Conservation (phyloP, 2,888 invertebrate genomes). For the Epirrita christyi region DNA sequence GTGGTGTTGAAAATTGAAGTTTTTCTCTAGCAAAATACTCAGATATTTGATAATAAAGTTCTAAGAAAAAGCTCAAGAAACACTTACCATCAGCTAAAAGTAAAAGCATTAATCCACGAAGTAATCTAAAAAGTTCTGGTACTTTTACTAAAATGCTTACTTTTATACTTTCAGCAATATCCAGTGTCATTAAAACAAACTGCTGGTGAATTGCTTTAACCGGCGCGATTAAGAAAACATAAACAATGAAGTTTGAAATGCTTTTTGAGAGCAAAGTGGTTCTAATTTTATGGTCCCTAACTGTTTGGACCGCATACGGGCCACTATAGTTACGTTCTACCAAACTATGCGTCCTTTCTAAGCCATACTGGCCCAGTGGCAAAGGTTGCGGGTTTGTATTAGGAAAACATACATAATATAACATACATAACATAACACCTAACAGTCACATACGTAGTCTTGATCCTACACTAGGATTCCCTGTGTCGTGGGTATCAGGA, state of each 20-base stretch:
- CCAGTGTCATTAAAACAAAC: constrained; percentile 11
- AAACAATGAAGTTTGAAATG: constrained; percentile 6
- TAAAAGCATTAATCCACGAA: background rate
- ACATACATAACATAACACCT: no score
- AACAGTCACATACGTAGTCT: no score
- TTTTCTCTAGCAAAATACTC: no score
- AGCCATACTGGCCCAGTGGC: no score
- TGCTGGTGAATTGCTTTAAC: constrained; percentile 1
- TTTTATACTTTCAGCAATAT: constrained; percentile 12
- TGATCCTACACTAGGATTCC: no score
- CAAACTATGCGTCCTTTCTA: background rate
- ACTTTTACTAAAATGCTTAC: constrained; percentile 11
- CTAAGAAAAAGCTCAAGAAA: background rate
- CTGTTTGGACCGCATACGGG: background rate
- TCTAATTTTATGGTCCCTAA: background rate
- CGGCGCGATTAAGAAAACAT: constrained; percentile 9
- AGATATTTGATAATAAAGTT: background rate
- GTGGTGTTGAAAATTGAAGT: no score
- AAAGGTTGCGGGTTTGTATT: no score
- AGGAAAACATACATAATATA: no score
- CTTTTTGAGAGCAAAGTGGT: background rate
- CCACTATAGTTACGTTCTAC: background rate
- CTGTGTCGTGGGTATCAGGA: no score
- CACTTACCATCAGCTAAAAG: background rate
- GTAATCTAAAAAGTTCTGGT: constrained; percentile 11